Evolutionary conservation across 2,113 vertebrate species (phyloP), one percentile per base, ranked within the genome.

Genomic region (Misgurnus anguillicaudatus): DNA sequence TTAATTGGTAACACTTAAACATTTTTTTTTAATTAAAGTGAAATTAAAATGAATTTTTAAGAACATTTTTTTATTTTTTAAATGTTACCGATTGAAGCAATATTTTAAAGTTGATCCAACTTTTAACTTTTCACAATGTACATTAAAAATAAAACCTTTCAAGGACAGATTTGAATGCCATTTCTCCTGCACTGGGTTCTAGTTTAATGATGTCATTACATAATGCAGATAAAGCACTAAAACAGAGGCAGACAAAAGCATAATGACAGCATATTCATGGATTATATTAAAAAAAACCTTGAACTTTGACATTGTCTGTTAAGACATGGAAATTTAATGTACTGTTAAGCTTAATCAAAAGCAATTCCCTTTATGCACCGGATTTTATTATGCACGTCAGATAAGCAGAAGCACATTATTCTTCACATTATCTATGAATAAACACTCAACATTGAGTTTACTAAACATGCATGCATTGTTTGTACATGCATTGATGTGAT

Each of bases 141-240:
- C 3, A 3, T 31, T 31, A 31, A 5, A 14, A 51, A 16, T 51
- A 51, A 51, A 39, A 57, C 3, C 51, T 41, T 38, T 21, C 70
- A 80, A 71, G 36, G 68, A 55, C 36, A 11, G 11, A 9, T 80
- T 5, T 67, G 70, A 66, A 36, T 74, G 69, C 75, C 72, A 60
- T 66, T 36, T 55, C 62, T 62, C 21, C 45, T 60, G 36, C 14
- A 21, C 16, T 64, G 80, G 63, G 57, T 53, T 78, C 63, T 70
- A 58, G 51, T 47, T 81, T 81, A 42, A 38, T 80, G 61, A 13
- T 13, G 75, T 39, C 63, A 79, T 79, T 78, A 79, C n/a, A 72
- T 73, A 87, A 88, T 81, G 51, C 58, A 82, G 76, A 63, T 81
- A 85, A 85, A 82, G 87, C 80, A 84, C 57, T 75, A 48, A 45